phyloP scores from a whole-genome alignment of 2,797 vertebrate species.

The Sphenopsis melanotis region DNA sequence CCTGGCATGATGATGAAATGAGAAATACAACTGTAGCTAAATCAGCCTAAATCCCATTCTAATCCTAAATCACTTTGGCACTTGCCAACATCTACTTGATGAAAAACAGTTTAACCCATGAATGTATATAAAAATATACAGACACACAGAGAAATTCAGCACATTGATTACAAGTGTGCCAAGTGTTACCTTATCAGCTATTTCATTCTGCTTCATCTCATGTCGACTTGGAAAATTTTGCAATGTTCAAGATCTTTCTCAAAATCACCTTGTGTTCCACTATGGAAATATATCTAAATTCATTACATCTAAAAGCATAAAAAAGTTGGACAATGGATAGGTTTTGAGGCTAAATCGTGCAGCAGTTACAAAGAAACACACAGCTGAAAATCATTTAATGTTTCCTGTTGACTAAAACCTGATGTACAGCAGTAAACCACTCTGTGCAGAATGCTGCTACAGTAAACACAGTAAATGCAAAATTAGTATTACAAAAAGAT shows the following conservation, averaged over 20 bases:
- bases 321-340: background rate
- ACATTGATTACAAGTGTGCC: background rate
- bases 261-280: background rate
- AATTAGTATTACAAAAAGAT: background rate
- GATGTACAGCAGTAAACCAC: background rate
- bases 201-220: background rate
- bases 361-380: background rate
- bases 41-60: background rate
- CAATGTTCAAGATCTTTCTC: background rate
- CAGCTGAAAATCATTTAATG: conserved; percentile 7
- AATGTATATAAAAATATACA: background rate
- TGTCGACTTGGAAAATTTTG: background rate
- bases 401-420: background rate
- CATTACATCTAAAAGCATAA: background rate
- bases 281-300: background rate
- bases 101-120: conserved; percentile 44
- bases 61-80: conserved; percentile 55
- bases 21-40: background rate
- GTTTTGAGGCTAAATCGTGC: background rate
- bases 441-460: background rate
- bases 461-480: background rate
- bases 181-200: background rate
- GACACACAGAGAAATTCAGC: background rate
- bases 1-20: conserved; percentile 62
- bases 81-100: conserved; percentile 25